Evolutionary conservation across 2,797 vertebrate species (phyloP).

Genomic region (Myotis vivesi): DNA sequence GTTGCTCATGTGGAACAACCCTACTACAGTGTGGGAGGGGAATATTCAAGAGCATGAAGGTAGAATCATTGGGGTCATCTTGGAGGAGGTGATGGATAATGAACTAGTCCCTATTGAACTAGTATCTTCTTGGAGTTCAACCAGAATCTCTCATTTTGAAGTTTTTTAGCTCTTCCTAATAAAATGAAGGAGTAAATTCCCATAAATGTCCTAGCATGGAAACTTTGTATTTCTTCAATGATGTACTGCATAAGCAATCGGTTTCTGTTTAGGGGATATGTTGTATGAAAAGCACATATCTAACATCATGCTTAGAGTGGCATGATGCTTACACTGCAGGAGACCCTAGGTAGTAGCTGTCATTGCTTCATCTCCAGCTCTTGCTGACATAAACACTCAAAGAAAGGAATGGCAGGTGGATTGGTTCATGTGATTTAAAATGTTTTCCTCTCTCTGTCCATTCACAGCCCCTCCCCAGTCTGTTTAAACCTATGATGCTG

Average conservation of each 20-base stretch:
- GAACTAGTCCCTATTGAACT: not conserved
- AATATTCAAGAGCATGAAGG: not conserved
- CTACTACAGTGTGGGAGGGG: rapidly evolving
- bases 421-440: not conserved
- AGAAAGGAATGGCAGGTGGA: not conserved
- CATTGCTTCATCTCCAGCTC: not conserved
- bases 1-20: not conserved
- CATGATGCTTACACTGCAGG: not conserved
- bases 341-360: not conserved
- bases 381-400: not conserved
- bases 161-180: not conserved
- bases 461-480: not conserved
- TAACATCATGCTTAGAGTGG: not conserved
- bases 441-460: not conserved
- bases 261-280: not conserved
- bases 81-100: too few species aligned
- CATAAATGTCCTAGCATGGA: not conserved
- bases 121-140: not conserved
- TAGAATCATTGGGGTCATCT: not conserved
- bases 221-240: not conserved
- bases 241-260: not conserved
- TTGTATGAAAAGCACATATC: not conserved
- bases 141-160: not conserved
- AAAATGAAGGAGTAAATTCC: not conserved
- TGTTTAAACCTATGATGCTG: not conserved